A percentile compares a stretch with the other conserved stretches of the same genome.
These are phyloP conservation scores for Anguilla megastoma DNA, from an alignment of 2,797 vertebrate genomes.

Conservation along the genomic window DNA sequence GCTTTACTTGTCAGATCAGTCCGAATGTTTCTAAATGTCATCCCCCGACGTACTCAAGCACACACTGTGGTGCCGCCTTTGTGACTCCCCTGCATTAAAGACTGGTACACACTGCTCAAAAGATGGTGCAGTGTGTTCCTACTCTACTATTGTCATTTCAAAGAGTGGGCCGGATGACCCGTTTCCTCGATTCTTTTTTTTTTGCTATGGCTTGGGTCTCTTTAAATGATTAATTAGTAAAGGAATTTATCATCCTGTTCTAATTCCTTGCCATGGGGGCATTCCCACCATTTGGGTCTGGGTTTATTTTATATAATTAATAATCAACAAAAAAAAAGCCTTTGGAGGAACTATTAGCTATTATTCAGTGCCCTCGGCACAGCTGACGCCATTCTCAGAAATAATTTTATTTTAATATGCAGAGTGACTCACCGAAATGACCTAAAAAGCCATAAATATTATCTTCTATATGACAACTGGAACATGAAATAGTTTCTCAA, in stretches of 20 bases:
- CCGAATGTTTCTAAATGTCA: neutral
- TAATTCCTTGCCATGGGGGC: constrained; percentile 57
- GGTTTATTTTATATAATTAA: constrained; percentile 60
- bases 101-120: constrained; percentile 7
- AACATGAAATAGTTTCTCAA: neutral
- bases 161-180: constrained; percentile 37
- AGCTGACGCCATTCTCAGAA: constrained; percentile 16
- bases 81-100: constrained; percentile 8
- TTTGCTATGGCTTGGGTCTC: constrained; percentile 51
- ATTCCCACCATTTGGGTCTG: constrained; percentile 46
- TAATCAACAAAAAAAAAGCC: constrained; percentile 57
- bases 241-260: constrained; percentile 63
- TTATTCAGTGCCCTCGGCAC: neutral
- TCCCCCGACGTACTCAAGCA: neutral
- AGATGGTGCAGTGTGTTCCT: constrained; percentile 38
- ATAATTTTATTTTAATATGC: constrained; percentile 23
- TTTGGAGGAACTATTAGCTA: constrained; percentile 25
- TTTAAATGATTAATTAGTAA: constrained; percentile 64
- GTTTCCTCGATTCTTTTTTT: constrained; percentile 36
- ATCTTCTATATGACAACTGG: neutral
- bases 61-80: neutral
- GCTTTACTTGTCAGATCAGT: neutral
- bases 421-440: neutral
- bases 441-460: neutral
- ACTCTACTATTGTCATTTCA: constrained; percentile 42